Base-by-base conservation (phyloP, 2,888 invertebrate genomes). In the Seira musarum region DNA sequence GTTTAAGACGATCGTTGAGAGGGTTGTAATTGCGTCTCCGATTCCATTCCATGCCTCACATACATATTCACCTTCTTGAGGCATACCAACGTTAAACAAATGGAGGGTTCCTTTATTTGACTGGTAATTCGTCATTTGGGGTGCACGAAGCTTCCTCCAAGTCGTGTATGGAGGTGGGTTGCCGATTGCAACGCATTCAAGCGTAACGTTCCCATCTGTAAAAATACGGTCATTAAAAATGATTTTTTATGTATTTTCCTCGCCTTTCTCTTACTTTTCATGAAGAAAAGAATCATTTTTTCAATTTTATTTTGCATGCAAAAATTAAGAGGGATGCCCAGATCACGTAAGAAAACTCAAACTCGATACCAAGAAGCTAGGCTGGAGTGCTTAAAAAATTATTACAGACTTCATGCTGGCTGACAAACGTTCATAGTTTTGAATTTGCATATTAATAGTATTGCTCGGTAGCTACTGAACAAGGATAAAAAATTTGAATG, bases 31-130 rank as follows among this genome's bases (percentile, higher is more conserved):
- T 8, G 89, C 88, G 87, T 92, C 88, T 63, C 91, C 87, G 87
- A 91, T 86, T 81, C 91, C 90, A 89, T 94, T 94, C 84, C 91
- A 92, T 82, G 94, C 92, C 49, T 92, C 91, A 87, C 96, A 97
- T 15, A 94, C 91, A 88, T 96, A 96, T 1, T 93, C 91, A 1
- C 96, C 96, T 88, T 93, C 91, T 88, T 94, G 94, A 10, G 90
- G 89, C 0, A 91, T 89, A 35, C 90, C 90, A 0, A 93, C 91
- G 86, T 93, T 91, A 19, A 89, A 88, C 65, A 94, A 91, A 0
- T 91, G 91, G 61, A 93, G 87, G 2, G 89, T 88, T 67, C 92
- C 92, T 46, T 91, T 89, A 71, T 70, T 80, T 1, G 85, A 78
- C 53, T 81, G 80, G 57, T 79, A 81, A 80, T 84, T 84, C 61